These are phyloP conservation scores for Aethina tumida DNA, from an alignment of 1,140 invertebrate species.

Conservation along the genomic window DNA sequence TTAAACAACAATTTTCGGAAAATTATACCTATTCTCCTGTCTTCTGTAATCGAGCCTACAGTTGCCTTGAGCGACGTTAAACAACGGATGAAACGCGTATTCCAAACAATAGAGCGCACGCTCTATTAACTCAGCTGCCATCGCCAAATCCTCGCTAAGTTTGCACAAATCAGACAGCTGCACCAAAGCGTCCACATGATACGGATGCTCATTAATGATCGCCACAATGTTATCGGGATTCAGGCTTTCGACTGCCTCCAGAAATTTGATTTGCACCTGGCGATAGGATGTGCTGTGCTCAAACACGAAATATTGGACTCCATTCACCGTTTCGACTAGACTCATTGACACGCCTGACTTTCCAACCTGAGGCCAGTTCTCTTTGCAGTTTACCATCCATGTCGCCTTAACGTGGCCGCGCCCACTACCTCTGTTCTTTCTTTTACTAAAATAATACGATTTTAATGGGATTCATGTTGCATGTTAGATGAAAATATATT, in stretches of 20 bases:
- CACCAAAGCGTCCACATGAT: constrained; percentile 76
- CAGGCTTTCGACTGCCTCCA: constrained; percentile 66
- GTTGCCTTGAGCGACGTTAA: constrained; percentile 63
- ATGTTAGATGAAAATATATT: not conserved
- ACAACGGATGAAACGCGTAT: constrained; percentile 68
- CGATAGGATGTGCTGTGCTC: constrained; percentile 72
- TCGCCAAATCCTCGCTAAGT: constrained; percentile 68
- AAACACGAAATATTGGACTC: constrained; percentile 60
- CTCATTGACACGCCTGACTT: constrained; percentile 69
- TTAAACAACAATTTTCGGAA: not conserved
- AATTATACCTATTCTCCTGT: constrained; percentile 64
- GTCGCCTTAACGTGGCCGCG: constrained; percentile 48
- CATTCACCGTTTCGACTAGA: constrained; percentile 41
- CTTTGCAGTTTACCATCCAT: constrained; percentile 56
- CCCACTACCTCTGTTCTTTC: constrained; percentile 41
- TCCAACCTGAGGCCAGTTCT: constrained; percentile 53
- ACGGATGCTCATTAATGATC: constrained; percentile 66
- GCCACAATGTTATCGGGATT: constrained; percentile 75
- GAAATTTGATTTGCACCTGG: constrained; percentile 61
- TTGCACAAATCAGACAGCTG: constrained; percentile 76
- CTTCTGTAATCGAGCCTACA: constrained; percentile 71
- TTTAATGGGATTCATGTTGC: constrained; percentile 3
- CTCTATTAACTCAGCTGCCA: constrained; percentile 71
- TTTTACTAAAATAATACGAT: constrained; percentile 42
- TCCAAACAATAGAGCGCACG: constrained; percentile 68